Percentiles rank a stretch among this genome's conserved stretches.
These are phyloP conservation scores for Perca flavescens DNA, from an alignment of 2,113 vertebrate species.

Conservation along the genomic window DNA sequence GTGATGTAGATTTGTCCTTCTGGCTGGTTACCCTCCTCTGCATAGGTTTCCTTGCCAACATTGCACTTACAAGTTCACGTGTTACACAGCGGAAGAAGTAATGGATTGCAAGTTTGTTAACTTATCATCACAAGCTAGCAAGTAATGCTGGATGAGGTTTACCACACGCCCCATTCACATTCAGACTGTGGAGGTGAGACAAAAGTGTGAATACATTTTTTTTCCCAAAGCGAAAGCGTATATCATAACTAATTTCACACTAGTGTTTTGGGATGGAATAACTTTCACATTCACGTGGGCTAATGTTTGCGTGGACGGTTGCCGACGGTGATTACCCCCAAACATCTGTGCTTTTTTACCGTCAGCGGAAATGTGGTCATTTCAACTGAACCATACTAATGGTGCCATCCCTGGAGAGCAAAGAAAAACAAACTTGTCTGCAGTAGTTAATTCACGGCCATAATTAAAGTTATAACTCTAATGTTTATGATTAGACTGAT, in stretches of 20 bases:
- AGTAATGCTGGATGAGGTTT: neutral
- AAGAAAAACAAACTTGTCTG: neutral
- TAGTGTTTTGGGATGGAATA: neutral
- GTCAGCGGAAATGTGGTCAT: neutral
- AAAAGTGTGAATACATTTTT: neutral
- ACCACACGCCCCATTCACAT: neutral
- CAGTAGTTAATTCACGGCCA: neutral
- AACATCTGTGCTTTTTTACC: conserved; percentile 7
- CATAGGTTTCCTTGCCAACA: neutral
- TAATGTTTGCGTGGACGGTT: neutral
- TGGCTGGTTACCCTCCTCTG: neutral
- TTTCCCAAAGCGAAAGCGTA: neutral
- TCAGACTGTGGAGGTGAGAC: neutral
- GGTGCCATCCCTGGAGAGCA: neutral
- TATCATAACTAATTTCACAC: neutral
- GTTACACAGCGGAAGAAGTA: neutral
- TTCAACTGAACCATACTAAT: neutral
- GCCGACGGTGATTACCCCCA: neutral
- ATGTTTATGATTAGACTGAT: neutral
- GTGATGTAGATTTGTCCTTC: neutral
- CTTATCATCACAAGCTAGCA: too few species aligned
- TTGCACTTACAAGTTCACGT: neutral
- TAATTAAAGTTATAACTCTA: neutral
- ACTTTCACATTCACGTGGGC: neutral
- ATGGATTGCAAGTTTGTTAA: neutral